Conservation (phyloP, 2,113 vertebrate genomes). For the Spermophilus dauricus region DNA sequence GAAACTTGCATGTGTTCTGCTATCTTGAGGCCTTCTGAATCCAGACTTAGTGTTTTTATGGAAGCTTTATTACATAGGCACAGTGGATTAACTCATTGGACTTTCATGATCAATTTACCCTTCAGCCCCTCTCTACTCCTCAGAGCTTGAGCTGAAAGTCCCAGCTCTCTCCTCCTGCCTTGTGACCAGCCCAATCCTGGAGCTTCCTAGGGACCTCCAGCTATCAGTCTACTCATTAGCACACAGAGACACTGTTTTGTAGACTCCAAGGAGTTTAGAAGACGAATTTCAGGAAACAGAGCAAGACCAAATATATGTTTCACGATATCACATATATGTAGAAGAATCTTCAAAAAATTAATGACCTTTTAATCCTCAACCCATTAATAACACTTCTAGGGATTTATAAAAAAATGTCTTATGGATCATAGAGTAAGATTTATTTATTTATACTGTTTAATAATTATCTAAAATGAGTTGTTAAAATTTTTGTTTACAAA, state of each 20-base stretch:
- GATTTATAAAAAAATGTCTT: background rate
- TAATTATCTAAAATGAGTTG: background rate
- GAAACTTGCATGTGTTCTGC: background rate
- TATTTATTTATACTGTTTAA: slow-evolving; percentile 14
- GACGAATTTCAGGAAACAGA: background rate
- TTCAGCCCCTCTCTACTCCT: background rate
- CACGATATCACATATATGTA: background rate
- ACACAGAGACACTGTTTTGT: background rate
- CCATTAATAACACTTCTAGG: background rate
- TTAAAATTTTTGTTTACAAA: slow-evolving; percentile 22
- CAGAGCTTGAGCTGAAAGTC: background rate
- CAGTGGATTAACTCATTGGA: too few relatives aligned
- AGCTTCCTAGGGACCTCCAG: background rate
- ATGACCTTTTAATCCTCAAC: background rate
- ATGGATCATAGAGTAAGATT: background rate
- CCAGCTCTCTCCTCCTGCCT: background rate
- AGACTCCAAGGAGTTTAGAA: background rate
- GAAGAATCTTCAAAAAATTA: background rate
- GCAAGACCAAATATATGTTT: too few relatives aligned
- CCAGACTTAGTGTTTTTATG: too few relatives aligned
- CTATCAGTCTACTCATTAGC: background rate
- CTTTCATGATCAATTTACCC: too few relatives aligned
- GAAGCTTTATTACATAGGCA: background rate
- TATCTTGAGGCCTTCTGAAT: background rate
- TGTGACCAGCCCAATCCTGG: background rate